Base-by-base conservation (phyloP, 1,140 invertebrate species). In the Drosophila lacertosa region DNA sequence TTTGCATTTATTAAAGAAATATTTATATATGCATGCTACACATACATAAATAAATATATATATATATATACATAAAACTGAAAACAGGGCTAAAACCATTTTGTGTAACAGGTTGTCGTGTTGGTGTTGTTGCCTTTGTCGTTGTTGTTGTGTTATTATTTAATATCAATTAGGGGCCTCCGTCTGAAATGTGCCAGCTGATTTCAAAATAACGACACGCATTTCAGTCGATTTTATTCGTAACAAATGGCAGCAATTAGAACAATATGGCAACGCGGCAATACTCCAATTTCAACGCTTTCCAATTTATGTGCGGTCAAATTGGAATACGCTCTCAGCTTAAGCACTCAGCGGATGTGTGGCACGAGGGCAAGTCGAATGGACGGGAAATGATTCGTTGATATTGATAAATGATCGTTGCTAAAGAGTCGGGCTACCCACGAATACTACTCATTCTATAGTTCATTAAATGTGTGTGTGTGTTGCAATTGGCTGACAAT, bases 131-230 rank as follows among this genome's bases (percentile, higher is more conserved):
- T 57, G 24, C n/a, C n/a, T n/a, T 11, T 16, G 10, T 42, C 44
- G 51, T 22, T 57, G 16, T 57, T 70, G 60, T 50, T 70, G 51
- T 35, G 50, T 63, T 77, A 82, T 84, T 86, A 84, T 84, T 84
- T 84, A 84, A 84, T 84, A 84, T 84, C 81, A 84, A 84, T 84
- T 84, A 84, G 77, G 53, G 66, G 26, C 15, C 47, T 47, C 66
- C 22, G 35, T 47, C 62, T 58, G 35, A 57, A 74, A 63, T 75
- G 37, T 75, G 63, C 53, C 81, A 81, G 80, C 64, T 81, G 81
- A 84, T 81, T 84, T 84, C 82, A 81, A 84, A 84, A 84, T 81
- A 84, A 84, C 81, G 73, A 84, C 80, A 84, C 81, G 80, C 80
- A 86, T 80, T 86, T 81, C 60, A 77, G 54, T 86, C 73, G 42